These are phyloP conservation scores for Poecilia latipinna DNA, from an alignment of 2,113 vertebrate species.

Conservation along the genomic window DNA sequence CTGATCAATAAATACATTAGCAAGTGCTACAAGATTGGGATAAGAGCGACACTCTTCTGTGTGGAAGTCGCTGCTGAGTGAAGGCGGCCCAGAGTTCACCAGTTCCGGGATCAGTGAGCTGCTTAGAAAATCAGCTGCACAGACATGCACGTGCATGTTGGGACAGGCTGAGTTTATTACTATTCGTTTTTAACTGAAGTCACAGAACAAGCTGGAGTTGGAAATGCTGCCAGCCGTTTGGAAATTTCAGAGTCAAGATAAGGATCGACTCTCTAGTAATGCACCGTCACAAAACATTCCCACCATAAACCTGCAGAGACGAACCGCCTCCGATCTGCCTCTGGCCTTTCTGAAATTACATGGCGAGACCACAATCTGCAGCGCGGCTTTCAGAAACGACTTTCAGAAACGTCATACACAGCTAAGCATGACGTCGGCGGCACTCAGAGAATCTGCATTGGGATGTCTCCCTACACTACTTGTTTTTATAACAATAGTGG, in stretches of 20 bases:
- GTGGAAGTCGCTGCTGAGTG: not conserved
- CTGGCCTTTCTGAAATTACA: not conserved
- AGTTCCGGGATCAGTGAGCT: not conserved
- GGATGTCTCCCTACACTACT: too few species aligned
- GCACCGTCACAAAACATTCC: too few species aligned
- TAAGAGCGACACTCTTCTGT: not conserved
- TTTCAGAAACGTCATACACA: too few species aligned
- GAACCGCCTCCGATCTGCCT: not conserved
- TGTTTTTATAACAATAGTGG: too few species aligned
- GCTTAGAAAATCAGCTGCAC: not conserved
- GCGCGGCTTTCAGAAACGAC: too few species aligned
- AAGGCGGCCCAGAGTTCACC: not conserved
- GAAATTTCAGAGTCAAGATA: not conserved
- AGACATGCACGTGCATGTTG: too few species aligned
- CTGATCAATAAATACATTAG: not conserved
- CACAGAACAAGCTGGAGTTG: not conserved
- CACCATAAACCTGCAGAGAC: not conserved
- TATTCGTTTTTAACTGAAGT: not conserved
- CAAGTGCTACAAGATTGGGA: not conserved
- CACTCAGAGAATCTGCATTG: too few species aligned
- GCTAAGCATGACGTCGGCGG: too few species aligned
- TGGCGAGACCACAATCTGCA: not conserved
- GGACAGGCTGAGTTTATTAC: not conserved
- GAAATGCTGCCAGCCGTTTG: not conserved
- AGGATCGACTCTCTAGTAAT: not conserved